phyloP scores from a whole-genome alignment of 2,888 invertebrate species.

The Frankliniella fusca region DNA sequence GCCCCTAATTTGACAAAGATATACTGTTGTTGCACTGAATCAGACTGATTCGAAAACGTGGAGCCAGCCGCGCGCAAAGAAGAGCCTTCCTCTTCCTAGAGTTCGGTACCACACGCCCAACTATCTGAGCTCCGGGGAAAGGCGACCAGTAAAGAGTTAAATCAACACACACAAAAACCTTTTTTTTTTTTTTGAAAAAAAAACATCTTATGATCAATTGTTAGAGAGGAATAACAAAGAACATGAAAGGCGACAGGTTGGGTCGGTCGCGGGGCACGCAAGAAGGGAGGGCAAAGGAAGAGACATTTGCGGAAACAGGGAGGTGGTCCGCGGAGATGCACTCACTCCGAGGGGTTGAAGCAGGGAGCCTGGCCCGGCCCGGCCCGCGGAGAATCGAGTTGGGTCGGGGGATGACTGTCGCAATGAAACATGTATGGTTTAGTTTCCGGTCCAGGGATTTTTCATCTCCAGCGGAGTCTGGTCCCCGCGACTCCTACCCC shows the following conservation, averaged over 20 bases:
- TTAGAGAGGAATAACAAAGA: too few species aligned
- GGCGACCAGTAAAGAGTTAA: too few species aligned
- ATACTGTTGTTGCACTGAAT: not conserved
- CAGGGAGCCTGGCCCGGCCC: not conserved
- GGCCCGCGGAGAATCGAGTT: not conserved
- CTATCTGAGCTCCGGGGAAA: too few species aligned
- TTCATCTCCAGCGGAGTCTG: not conserved
- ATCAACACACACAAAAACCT: too few species aligned
- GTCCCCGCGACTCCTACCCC: not conserved
- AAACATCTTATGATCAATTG: too few species aligned
- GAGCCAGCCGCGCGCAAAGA: not conserved
- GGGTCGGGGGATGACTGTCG: not conserved
- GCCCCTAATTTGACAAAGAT: not conserved
- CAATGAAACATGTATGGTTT: conserved; percentile 14
- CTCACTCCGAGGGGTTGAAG: not conserved
- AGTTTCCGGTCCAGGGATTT: conserved; percentile 19
- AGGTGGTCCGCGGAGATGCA: not conserved
- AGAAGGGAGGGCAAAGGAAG: too few species aligned
- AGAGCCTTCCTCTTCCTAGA: too few species aligned
- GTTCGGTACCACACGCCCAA: too few species aligned
- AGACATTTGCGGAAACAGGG: not conserved
- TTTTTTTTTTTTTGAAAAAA: too few species aligned
- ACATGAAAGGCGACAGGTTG: too few species aligned
- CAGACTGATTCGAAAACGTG: too few species aligned
- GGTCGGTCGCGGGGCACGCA: too few species aligned